Conservation (phyloP, 2,113 vertebrate species). For the Sceloporus undulatus region DNA sequence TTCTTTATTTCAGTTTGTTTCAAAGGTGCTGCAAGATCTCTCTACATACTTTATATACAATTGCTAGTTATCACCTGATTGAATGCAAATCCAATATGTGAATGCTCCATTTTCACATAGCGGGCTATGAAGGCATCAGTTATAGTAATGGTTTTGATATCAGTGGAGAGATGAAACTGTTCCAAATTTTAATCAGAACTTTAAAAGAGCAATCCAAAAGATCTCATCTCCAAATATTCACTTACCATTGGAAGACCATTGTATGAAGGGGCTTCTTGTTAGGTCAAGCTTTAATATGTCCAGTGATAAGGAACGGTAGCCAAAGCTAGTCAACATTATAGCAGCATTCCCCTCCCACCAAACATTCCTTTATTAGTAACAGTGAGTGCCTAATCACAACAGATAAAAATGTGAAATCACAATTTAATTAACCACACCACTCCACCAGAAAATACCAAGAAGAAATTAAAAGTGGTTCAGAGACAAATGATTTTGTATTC, state of each 20-base stretch:
- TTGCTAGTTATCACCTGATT: background rate
- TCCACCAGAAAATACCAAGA: slow-evolving; percentile 28
- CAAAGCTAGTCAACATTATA: background rate
- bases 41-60: too few relatives aligned
- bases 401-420: slow-evolving; percentile 29
- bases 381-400: slow-evolving; percentile 2
- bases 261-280: background rate
- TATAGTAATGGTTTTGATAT: too few relatives aligned
- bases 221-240: too few relatives aligned
- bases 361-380: slow-evolving; percentile 52
- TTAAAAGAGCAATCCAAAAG: too few relatives aligned
- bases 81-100: background rate
- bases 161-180: too few relatives aligned
- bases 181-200: too few relatives aligned
- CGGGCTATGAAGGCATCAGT: background rate
- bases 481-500: slow-evolving; percentile 64
- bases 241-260: background rate
- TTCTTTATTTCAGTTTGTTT: too few relatives aligned
- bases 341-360: background rate
- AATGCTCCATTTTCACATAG: background rate
- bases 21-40: too few relatives aligned
- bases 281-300: background rate
- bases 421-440: slow-evolving; percentile 52
- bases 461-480: slow-evolving; percentile 63
- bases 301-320: background rate